Conservation (phyloP, 2,797 vertebrate genomes). For the Cyprinodon diabolis region DNA sequence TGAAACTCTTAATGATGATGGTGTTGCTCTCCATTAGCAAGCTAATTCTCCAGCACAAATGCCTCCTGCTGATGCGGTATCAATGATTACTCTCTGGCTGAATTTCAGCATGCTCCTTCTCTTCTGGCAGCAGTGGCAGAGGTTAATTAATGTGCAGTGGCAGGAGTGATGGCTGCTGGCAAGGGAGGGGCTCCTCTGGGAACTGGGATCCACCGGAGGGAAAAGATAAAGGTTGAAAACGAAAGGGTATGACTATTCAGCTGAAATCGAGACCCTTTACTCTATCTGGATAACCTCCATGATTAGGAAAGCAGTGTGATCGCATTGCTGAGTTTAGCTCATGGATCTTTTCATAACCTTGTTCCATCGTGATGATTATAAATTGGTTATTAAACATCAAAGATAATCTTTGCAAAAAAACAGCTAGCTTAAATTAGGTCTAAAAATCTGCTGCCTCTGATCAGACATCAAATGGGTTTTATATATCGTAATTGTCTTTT, state of each 20-base stretch:
- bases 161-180: conserved; percentile 63
- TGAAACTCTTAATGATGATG: conserved; percentile 30
- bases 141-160: conserved; percentile 77
- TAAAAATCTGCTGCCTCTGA: conserved; percentile 56
- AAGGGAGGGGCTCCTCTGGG: conserved; percentile 64
- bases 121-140: conserved; percentile 68
- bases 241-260: conserved; percentile 63
- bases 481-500: conserved; percentile 36
- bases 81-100: conserved; percentile 51
- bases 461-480: conserved; percentile 65
- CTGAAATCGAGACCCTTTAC: conserved; percentile 63
- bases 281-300: conserved; percentile 65
- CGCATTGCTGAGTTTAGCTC: conserved; percentile 29
- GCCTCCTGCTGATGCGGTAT: conserved; percentile 30
- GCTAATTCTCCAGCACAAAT: conserved; percentile 56
- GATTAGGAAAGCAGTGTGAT: conserved; percentile 55
- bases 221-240: conserved; percentile 67
- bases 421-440: conserved; percentile 52
- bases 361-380: conserved; percentile 49
- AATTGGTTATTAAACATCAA: conserved; percentile 58
- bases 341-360: conserved; percentile 42
- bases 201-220: conserved; percentile 44
- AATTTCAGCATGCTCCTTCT: conserved; percentile 50
- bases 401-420: conserved; percentile 47
- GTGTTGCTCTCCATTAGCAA: conserved; percentile 42